These are phyloP conservation scores for Aurelia sp. DNA, from an alignment of 30 jellyfish, hydroid and myxozoan genomes.

Conservation along the genomic window DNA sequence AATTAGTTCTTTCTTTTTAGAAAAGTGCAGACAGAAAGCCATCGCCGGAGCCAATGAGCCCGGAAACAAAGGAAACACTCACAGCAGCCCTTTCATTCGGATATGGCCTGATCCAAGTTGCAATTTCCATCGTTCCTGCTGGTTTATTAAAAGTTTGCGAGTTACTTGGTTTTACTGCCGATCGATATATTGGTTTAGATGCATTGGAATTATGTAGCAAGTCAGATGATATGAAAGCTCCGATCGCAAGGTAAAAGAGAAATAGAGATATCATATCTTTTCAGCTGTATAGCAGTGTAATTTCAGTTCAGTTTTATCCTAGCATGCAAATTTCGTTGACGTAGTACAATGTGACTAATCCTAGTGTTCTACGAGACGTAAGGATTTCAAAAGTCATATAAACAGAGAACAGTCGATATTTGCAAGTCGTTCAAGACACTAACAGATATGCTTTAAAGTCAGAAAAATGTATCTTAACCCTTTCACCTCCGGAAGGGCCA, in stretches of 20 bases:
- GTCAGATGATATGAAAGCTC: slow-evolving; percentile 96
- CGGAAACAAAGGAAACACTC: slow-evolving; percentile 59
- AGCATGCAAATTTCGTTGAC: no score
- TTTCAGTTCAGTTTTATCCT: no score
- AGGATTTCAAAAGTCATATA: no score
- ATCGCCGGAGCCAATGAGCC: slow-evolving; percentile 67
- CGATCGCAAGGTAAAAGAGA: slow-evolving; percentile 87
- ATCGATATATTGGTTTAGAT: slow-evolving; percentile 82
- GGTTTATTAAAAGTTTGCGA: slow-evolving; percentile 96
- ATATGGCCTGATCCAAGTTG: slow-evolving; percentile 97
- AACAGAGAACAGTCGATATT: no score
- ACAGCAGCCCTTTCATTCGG: slow-evolving; percentile 90
- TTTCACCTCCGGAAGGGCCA: no score
- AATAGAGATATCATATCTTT: no score
- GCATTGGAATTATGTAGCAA: slow-evolving; percentile 81
- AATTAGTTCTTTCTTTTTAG: slow-evolving; percentile 24
- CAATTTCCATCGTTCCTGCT: slow-evolving; percentile 93
- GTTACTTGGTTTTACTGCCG: slow-evolving; percentile 92
- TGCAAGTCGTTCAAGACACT: no score
- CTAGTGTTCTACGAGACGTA: no score
- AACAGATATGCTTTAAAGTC: no score
- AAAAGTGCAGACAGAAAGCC: slow-evolving; percentile 54
- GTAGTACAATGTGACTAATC: no score
- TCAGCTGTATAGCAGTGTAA: no score
- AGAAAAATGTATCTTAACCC: no score